phyloP scores from a whole-genome alignment of 2,113 vertebrate species.

The Poeciliopsis retropinna region DNA sequence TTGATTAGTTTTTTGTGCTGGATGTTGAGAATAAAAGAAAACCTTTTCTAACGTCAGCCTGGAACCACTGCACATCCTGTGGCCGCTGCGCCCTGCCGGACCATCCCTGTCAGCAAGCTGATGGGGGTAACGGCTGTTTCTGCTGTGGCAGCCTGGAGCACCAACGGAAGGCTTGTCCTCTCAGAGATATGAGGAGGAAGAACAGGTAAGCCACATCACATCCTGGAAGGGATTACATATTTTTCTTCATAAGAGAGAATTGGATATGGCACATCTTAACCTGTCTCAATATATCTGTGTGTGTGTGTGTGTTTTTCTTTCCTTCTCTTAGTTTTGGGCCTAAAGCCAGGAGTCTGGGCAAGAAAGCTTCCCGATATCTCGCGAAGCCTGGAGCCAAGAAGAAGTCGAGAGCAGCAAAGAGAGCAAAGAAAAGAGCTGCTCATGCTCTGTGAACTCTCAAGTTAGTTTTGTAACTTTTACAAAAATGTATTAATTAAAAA shows the following conservation, averaged over 20 bases:
- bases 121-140: constrained; percentile 81
- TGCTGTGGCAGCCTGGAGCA: constrained; percentile 85
- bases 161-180: constrained; percentile 86
- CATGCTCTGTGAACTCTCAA: constrained; percentile 11
- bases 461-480: no score
- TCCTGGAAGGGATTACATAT: background rate
- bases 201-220: constrained; percentile 29
- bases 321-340: background rate
- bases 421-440: constrained; percentile 38
- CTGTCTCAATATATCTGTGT: background rate
- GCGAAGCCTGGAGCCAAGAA: constrained; percentile 30
- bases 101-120: constrained; percentile 79
- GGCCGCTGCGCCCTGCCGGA: constrained; percentile 82
- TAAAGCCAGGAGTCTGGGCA: constrained; percentile 29
- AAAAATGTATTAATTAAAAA: no score
- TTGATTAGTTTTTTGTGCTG: background rate
- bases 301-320: no score
- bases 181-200: constrained; percentile 1
- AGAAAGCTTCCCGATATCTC: background rate
- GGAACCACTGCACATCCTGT: constrained; percentile 88
- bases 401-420: constrained; percentile 48
- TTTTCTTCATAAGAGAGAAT: fast-evolving
- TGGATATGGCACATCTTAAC: background rate
- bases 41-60: constrained; percentile 78
- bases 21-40: background rate